A percentile compares a stretch with the other conserved stretches of the same genome.
phyloP scores from a whole-genome alignment of 2,888 invertebrate genomes.

The Drosophila flavopinicola region DNA sequence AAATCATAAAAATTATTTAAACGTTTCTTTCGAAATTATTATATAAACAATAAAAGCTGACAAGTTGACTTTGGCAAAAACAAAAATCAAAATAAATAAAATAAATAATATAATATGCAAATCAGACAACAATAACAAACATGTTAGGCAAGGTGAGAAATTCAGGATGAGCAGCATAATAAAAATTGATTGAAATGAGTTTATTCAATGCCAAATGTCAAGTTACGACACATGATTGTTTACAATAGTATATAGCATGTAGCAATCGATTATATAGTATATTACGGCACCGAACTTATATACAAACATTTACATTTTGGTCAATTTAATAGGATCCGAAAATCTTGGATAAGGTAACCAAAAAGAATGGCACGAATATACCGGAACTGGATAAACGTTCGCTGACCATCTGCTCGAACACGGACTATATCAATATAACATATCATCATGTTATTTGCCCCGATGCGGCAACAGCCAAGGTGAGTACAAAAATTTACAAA shows the following conservation, averaged over 20 bases:
- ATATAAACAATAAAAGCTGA: too few species aligned
- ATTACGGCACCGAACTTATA: conserved; percentile 4
- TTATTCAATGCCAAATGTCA: conserved; percentile 6
- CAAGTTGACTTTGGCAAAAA: too few species aligned
- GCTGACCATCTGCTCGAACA: conserved; percentile 98
- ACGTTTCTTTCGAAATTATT: too few species aligned
- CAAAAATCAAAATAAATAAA: too few species aligned
- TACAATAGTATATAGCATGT: background rate
- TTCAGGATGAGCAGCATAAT: background rate
- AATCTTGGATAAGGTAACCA: conserved; percentile 89
- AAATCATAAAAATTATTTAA: too few species aligned
- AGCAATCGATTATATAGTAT: too few species aligned
- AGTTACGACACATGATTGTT: background rate
- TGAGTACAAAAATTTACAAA: conserved; percentile 83
- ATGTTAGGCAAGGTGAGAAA: too few species aligned
- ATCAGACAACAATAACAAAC: too few species aligned
- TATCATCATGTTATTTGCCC: conserved; percentile 98
- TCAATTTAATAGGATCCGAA: conserved; percentile 90
- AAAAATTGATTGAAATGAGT: background rate
- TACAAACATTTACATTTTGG: background rate
- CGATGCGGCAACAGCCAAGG: conserved; percentile 96
- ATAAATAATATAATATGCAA: too few species aligned
- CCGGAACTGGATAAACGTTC: conserved; percentile 94
- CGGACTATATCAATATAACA: conserved; percentile 99
- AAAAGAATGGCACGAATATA: conserved; percentile 90